phyloP scores from a whole-genome alignment of 2,113 vertebrate species.

The Conger conger region DNA sequence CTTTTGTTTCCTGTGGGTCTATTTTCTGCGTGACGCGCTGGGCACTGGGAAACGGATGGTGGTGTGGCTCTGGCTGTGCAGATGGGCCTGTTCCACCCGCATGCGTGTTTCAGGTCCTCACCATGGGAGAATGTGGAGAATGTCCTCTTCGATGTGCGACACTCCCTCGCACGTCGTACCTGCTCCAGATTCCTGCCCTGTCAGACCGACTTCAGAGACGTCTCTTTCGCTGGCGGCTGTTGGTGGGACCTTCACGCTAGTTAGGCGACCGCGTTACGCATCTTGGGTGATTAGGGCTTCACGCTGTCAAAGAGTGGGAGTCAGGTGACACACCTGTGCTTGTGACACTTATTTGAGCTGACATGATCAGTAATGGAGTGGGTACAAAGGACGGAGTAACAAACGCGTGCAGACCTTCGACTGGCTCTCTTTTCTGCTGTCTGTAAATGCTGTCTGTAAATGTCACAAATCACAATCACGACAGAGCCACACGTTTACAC shows the following conservation, averaged over 20 bases:
- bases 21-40: background rate
- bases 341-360: background rate
- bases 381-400: background rate
- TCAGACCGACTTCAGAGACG: background rate
- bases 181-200: background rate
- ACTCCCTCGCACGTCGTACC: background rate
- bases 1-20: background rate
- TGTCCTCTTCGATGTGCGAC: background rate
- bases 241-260: background rate
- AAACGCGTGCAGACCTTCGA: background rate
- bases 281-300: background rate
- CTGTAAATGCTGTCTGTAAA: background rate
- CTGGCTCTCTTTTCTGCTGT: background rate
- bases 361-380: background rate
- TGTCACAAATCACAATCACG: background rate
- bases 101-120: background rate
- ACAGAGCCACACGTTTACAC: no score
- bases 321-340: background rate
- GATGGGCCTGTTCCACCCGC: background rate
- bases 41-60: background rate
- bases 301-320: background rate
- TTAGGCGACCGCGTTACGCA: background rate
- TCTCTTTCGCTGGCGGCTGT: background rate
- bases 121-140: background rate
- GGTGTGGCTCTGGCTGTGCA: background rate